Evolutionary conservation across 2,888 invertebrate species (phyloP), one percentile per base, ranked within the genome.

Genomic region (Pterostichus niger): DNA sequence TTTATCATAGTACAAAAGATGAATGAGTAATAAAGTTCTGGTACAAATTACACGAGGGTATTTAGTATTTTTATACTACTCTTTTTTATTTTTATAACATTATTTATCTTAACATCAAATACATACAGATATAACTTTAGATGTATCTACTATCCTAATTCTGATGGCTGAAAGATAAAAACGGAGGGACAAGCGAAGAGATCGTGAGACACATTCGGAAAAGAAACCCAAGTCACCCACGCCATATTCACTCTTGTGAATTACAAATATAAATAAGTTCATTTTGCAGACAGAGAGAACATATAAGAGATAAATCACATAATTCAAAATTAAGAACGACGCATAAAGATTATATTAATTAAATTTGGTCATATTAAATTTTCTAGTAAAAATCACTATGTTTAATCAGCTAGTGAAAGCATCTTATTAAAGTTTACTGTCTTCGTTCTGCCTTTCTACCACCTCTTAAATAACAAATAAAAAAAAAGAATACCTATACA

Each of bases 51-150:
- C 68, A 71, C 68, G 17, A 44, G 10, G 17, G 31, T 35, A 80
- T 56, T 44, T 75, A 59, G 33, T 76, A 59, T 77, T 64, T 83
- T 83, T 77, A 83, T 77, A 83, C 83, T 83, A 83, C 83, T 83
- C 68, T 49, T 77, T 52, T 77, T 81, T 73, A 73, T 77, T 83
- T 82, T 77, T 61, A 83, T 83, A 83, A 83, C 83, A 83, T 83
- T 76, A 84, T 84, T 84, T 85, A 84, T 85, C 84, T 87, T 87
- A 88, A 88, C 89, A 89, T 88, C 88, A 88, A 88, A 86, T 88
- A 89, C 88, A 88, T 89, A 88, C 88, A 88, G 88, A 88, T 86
- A 88, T 86, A 86, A 86, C 87, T 87, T 87, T 88, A 83, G 77
- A 83, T 77, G 83, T 77, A 77, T 68, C 68, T 83, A 83, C 76